Base-by-base conservation (phyloP, 1,140 invertebrate genomes). In the Orussus abietinus region DNA sequence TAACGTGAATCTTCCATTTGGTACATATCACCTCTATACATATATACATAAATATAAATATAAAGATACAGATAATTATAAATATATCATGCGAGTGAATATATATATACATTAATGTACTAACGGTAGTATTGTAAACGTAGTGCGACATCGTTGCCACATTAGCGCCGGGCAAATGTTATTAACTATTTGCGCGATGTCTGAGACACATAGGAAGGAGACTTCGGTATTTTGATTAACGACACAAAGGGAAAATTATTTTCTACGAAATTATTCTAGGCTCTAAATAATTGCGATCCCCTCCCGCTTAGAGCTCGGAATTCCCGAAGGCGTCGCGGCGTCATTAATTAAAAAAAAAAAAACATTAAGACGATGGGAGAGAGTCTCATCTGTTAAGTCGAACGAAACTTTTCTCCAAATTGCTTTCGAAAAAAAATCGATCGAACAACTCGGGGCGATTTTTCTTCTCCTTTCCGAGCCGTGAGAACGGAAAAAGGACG, bases 1-100 rank as follows among this genome's bases (percentile, higher is more conserved):
- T 41, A 60, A 66, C 60, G 64, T 58, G 63, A 66, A 66, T 72
- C 69, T 72, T 72, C 69, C 69, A 72, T 70, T 70, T 70, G 65
- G 64, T 72, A 72, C 69, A 72, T 72, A 72, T 72, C 69, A 72
- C 59, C 52, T 56, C 55, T 56, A 62, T 38, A 63, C 49, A 45
- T 45, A 13, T 15, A 35, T 30, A 36, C 21, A 42, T 43, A 47
- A 37, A 43, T 48, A 47, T 28, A 42, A 38, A 51, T 37, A 38
- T 36, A 48, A 49, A 44, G 31, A 48, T 21, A 52, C 42, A 22
- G 40, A 48, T 49, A 42, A 47, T 35, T 22, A 50, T 38, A n/a
- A 21, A 38, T 20, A 40, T 29, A 37, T 30, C 20, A 33, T 20
- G 12, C 39, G 32, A 32, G 19, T 14, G 28, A 5, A 20, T 37